These are phyloP conservation scores for Rhabdomys pumilio DNA, from an alignment of 2,797 vertebrate genomes.

Conservation along the genomic window DNA sequence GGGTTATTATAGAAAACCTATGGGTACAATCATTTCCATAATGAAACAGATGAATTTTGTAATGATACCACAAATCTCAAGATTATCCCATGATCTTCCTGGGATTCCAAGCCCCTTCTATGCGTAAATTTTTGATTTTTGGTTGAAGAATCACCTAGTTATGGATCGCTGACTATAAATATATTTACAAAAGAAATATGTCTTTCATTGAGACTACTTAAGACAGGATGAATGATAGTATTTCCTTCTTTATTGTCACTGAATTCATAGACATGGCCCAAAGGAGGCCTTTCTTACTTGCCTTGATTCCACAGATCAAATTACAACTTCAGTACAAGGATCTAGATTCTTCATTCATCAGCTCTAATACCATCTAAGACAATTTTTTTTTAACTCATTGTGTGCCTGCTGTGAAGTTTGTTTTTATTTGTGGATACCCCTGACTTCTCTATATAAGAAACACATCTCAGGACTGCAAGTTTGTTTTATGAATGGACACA, in stretches of 20 bases:
- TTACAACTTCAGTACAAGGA: background rate
- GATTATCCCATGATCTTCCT: background rate
- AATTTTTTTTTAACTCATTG: background rate
- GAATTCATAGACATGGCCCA: background rate
- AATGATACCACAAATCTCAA: background rate
- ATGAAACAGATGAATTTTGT: background rate
- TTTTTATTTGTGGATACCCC: background rate
- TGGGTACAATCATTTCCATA: background rate
- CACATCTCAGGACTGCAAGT: background rate
- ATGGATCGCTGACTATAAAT: background rate
- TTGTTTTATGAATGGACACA: slow-evolving; percentile 5
- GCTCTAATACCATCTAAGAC: background rate
- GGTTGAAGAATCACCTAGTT: background rate
- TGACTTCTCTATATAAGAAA: background rate
- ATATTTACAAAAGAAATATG: background rate
- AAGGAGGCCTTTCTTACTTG: background rate
- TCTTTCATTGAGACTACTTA: background rate
- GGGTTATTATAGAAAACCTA: background rate
- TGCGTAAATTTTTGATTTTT: background rate
- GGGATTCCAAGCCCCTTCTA: background rate
- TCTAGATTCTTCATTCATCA: background rate
- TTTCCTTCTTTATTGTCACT: background rate
- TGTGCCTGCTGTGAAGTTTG: background rate
- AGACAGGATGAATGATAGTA: background rate
- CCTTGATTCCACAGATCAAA: background rate